Evolutionary conservation across 1,140 invertebrate genomes (phyloP), one percentile per base, ranked within the genome.

Genomic region (Aricia agestis): DNA sequence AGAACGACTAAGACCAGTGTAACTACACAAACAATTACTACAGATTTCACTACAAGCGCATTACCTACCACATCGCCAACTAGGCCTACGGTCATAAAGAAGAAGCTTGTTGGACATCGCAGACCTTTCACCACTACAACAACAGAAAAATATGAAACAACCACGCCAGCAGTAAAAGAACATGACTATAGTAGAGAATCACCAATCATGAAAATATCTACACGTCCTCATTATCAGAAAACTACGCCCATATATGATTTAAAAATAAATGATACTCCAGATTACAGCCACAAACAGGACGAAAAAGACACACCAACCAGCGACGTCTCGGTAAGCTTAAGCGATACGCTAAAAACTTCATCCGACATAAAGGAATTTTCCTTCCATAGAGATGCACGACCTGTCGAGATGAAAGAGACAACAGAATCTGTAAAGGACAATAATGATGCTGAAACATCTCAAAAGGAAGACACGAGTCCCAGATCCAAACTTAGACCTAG

Each of bases 231-330:
- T 66, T 78, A 72, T 67, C 75, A 74, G n/a, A 89, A 85, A 71
- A 66, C 81, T 32, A 75, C 71, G 67, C 72, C 75, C 36, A 67
- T 78, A 17, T 83, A 82, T 68, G 85, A 89, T 66, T 80, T 78
- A 19, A 87, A 81, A 75, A 80, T 76, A 19, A 85, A 74, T 42
- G 89, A 91, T 63, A 81, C 78, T 31, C 88, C 90, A 31, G 89
- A 92, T 74, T 92, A 91, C 69, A 89, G 80, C 45, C 92, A 92
- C 70, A 92, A 92, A 66, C 92, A 92, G 72, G 92, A 92, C 68
- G 92, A 92, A 77, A 92, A 92, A 73, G 92, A 92, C 42, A 92
- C 92, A 15, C 92, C 92, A 10, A 92, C 91, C 15, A 92, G 92
- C 73, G 91, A 92, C 65, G 83, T 92, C 15, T 77, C 88, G 6